Evolutionary conservation across 2,797 vertebrate species (phyloP).

Genomic region (Gallirallus australis): DNA sequence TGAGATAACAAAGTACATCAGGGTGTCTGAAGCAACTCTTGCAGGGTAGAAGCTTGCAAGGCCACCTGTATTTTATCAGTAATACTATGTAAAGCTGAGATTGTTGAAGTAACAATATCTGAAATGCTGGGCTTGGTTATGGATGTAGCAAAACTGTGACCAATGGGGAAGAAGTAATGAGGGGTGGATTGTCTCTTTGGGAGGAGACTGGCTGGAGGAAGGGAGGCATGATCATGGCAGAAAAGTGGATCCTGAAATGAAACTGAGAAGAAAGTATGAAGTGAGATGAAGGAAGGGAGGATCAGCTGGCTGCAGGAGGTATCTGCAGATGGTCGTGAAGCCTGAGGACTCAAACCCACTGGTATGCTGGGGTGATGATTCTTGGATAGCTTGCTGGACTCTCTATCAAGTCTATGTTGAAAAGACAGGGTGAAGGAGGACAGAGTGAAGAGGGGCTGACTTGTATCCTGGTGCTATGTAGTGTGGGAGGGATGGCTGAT

Average conservation of each 20-base stretch:
- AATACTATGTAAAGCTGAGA: background rate
- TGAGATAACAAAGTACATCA: background rate
- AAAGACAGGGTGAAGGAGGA: background rate
- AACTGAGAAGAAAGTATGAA: background rate
- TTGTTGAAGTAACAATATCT: accelerated
- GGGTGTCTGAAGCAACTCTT: background rate
- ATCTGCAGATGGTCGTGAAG: background rate
- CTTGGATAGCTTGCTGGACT: background rate
- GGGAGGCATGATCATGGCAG: background rate
- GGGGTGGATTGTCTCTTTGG: background rate
- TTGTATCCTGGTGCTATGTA: background rate
- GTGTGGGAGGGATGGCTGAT: background rate
- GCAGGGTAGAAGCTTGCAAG: background rate
- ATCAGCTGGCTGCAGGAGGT: background rate
- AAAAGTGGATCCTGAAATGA: background rate
- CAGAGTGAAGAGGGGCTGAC: background rate
- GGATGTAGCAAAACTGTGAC: background rate
- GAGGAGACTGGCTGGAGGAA: background rate
- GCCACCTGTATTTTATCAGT: background rate
- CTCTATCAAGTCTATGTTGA: background rate
- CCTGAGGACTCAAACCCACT: background rate
- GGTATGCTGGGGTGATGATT: background rate
- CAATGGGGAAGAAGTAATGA: background rate
- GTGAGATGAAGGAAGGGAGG: background rate
- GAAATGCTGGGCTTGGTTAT: background rate